Base-by-base conservation (phyloP, 2,888 invertebrate species). In the Alviniconcha strummeri region DNA sequence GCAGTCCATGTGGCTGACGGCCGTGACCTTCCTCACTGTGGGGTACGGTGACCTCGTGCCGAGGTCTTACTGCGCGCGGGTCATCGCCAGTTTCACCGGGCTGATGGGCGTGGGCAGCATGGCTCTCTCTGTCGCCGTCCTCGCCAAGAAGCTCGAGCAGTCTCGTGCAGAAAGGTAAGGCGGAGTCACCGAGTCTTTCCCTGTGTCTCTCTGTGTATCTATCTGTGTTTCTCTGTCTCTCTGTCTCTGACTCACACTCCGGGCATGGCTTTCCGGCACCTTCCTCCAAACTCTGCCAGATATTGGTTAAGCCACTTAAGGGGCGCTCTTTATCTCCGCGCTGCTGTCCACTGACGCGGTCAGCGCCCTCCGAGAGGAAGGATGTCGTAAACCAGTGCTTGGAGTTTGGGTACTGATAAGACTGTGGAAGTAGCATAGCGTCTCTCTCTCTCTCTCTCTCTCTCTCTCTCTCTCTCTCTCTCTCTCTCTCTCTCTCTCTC, bases 11-110 rank as follows among this genome's bases (percentile, higher is more conserved):
- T 91, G 91, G 91, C 84, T 91, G 85, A 91, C 89, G 19, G 89
- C 90, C 11, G 90, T 91, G 5, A 91, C 91, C 36, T 91, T 91
- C 84, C 84, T 91, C 69, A 91, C 91, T 0, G 86, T 91, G 13
- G 91, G 91, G 15, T 91, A 91, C 81, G 90, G 91, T 56, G 91
- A 91, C 83, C 87, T 91, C n/a, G 89, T 90, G 56, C 91, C 91
- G 5, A 85, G 88, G 64, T 90, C 90, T 17, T 89, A 90, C 71
- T 91, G 91, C 82, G 91, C 90, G 0, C 86, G 90, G 11, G 86
- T 91, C 11, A 89, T 91, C 72, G 89, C 90, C 56, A 90, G 90
- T 6, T 85, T 86, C 54, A 91, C 90, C 0, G 91, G 90, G 5
- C 84, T 91, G 81, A 90, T 91, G 90, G 91, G 91, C 0, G 91